Percentiles rank a stretch among this genome's conserved stretches.
Conservation (phyloP, 2,113 vertebrate species). For the Haliaeetus leucogaster region DNA sequence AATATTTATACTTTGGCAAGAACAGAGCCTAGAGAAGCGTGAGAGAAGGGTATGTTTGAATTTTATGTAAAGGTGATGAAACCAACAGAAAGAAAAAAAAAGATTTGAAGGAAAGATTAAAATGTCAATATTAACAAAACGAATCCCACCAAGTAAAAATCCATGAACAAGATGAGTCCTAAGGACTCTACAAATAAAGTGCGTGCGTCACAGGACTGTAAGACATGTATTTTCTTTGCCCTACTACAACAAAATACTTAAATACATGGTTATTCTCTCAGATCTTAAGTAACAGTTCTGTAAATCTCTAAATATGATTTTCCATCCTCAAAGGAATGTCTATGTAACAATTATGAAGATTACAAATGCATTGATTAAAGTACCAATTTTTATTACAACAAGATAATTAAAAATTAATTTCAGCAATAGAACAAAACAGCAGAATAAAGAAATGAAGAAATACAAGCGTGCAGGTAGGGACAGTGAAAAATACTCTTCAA, state of each 20-base stretch:
- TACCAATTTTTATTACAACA: background rate
- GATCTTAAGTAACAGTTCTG: background rate
- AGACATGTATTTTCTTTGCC: background rate
- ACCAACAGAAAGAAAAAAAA: background rate
- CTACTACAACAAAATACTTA: background rate
- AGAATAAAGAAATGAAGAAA: background rate
- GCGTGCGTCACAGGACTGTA: fast-evolving
- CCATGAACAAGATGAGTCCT: background rate
- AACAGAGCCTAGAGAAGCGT: background rate
- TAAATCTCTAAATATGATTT: background rate
- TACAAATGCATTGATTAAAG: background rate
- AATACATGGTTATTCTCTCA: background rate
- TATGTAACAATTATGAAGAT: background rate
- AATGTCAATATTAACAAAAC: background rate
- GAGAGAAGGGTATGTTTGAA: background rate
- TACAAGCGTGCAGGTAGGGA: background rate
- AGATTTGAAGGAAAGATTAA: background rate
- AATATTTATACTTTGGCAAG: background rate
- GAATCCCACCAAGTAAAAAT: background rate
- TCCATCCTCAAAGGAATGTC: background rate
- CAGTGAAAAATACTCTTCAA: background rate
- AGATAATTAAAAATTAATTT: background rate
- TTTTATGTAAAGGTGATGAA: background rate
- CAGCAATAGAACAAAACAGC: background rate
- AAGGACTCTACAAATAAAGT: background rate